phyloP scores from a whole-genome alignment of 2,113 vertebrate species.

The Panthera leo region DNA sequence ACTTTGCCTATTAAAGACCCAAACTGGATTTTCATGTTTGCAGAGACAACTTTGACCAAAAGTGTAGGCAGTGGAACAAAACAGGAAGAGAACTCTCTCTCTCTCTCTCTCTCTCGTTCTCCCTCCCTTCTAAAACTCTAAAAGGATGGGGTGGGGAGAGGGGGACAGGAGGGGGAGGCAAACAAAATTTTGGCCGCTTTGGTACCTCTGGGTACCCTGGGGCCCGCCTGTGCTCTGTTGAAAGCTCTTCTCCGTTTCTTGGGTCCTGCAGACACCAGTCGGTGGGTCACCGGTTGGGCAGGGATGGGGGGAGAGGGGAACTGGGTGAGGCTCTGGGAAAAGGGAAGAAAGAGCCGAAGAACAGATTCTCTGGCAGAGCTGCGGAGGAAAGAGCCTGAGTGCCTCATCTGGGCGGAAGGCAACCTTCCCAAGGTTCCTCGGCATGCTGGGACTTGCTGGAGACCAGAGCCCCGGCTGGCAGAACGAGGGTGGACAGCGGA shows the following conservation, averaged over 20 bases:
- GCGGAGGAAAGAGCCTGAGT: not conserved
- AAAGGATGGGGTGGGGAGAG: not conserved
- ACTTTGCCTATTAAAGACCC: slow-evolving; percentile 41
- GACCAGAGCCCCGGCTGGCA: slow-evolving; percentile 46
- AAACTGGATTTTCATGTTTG: slow-evolving; percentile 46
- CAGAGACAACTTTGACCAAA: not conserved
- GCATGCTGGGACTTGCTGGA: slow-evolving; percentile 61
- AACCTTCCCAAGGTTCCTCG: slow-evolving; percentile 38
- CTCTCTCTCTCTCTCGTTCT: not conserved
- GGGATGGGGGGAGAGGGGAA: not conserved
- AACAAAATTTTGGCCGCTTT: not conserved
- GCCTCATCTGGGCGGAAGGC: slow-evolving; percentile 23
- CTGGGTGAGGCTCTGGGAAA: slow-evolving; percentile 8
- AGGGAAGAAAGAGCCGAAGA: not conserved
- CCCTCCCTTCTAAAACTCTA: not conserved
- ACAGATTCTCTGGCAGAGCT: not conserved
- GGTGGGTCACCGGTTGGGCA: not conserved
- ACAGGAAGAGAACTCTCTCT: not conserved
- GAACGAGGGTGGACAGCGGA: slow-evolving; percentile 53
- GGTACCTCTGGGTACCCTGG: not conserved
- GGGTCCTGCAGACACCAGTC: not conserved
- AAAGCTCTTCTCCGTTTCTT: not conserved
- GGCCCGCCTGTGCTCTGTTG: not conserved
- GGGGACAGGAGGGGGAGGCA: fast-evolving
- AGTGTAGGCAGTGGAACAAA: not conserved